These are phyloP conservation scores for Hermaeophaga mercurialis DNA, from an alignment of 2,888 invertebrate genomes.

Conservation along the genomic window DNA sequence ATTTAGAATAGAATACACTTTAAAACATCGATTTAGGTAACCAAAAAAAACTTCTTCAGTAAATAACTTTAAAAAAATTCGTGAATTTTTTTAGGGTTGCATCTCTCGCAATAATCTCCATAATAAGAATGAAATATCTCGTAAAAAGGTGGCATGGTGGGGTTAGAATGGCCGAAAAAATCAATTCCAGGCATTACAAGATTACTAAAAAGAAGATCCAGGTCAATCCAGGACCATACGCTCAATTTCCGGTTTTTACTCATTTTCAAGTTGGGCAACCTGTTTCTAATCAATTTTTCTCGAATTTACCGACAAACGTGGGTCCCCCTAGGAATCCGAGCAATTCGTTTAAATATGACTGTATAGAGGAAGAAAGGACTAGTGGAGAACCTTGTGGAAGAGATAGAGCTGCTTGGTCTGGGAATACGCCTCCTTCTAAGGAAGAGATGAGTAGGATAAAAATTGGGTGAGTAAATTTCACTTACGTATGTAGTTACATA, in stretches of 20 bases:
- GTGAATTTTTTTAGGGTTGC: slow-evolving; percentile 56
- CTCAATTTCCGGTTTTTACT: slow-evolving; percentile 20
- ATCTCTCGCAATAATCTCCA: slow-evolving; percentile 63
- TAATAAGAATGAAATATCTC: slow-evolving; percentile 70
- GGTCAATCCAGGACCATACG: no score
- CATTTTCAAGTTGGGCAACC: slow-evolving; percentile 54
- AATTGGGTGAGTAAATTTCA: slow-evolving; percentile 25
- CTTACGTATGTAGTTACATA: no score
- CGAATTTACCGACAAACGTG: slow-evolving; percentile 15
- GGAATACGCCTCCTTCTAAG: slow-evolving; percentile 51
- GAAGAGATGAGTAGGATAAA: slow-evolving; percentile 30
- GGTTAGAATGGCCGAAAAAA: slow-evolving; percentile 61
- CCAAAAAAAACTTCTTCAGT: not conserved
- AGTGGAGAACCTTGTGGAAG: not conserved
- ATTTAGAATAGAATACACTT: slow-evolving; percentile 9
- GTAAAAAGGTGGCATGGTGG: slow-evolving; percentile 68
- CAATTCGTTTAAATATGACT: slow-evolving; percentile 19
- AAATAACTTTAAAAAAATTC: not conserved
- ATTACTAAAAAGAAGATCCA: not conserved
- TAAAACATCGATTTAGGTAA: slow-evolving; percentile 33
- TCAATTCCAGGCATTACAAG: slow-evolving; percentile 41
- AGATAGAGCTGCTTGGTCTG: slow-evolving; percentile 45
- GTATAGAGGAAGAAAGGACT: slow-evolving; percentile 4
- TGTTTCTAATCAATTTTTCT: slow-evolving; percentile 52
- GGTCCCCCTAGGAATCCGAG: slow-evolving; percentile 12